A percentile compares a stretch with the other conserved stretches of the same genome.
phyloP scores from a whole-genome alignment of 2,888 invertebrate genomes.

The Cerastoderma edule region DNA sequence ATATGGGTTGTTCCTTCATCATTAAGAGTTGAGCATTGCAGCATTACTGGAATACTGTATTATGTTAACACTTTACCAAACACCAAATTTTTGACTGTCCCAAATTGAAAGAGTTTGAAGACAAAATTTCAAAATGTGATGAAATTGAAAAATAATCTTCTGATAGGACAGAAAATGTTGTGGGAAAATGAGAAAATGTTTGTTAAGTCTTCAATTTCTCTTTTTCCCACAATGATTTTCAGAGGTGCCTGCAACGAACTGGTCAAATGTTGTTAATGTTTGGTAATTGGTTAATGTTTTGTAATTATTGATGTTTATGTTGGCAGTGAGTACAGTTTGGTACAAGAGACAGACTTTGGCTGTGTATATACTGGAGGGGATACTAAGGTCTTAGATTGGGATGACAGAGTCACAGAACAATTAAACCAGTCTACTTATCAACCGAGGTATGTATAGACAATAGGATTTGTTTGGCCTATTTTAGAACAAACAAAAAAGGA shows the following conservation, averaged over 20 bases:
- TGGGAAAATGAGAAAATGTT: no score
- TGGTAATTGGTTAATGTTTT: neutral
- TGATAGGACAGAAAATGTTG: no score
- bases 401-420: constrained; percentile 7
- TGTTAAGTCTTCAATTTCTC: neutral
- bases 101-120: no score
- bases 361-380: constrained; percentile 35
- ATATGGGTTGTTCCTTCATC: no score
- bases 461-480: neutral
- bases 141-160: no score
- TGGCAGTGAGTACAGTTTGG: constrained; percentile 32
- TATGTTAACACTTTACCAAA: no score
- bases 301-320: neutral
- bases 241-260: neutral
- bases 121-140: no score
- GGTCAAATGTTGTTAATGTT: neutral
- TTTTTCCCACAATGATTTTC: neutral
- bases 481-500: neutral
- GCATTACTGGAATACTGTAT: no score
- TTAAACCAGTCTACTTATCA: neutral
- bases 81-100: no score
- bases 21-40: no score
- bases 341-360: constrained; percentile 54
- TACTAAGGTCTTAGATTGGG: constrained; percentile 9
- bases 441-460: neutral